These are phyloP conservation scores for Lagocephalus sceleratus DNA, from an alignment of 2,797 vertebrate genomes.

Conservation along the genomic window DNA sequence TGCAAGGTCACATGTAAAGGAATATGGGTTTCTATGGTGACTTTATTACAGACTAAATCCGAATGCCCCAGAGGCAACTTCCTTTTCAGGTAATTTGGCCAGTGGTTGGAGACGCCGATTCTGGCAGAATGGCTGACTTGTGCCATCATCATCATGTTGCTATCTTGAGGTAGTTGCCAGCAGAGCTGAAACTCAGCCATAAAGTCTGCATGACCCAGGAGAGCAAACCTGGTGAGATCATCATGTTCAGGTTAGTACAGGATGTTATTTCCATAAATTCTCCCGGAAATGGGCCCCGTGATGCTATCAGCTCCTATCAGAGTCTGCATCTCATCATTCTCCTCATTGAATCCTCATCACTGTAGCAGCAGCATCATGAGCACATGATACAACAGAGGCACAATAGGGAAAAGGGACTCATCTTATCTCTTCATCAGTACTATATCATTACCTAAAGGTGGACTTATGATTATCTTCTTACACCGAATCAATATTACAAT, in stretches of 20 bases:
- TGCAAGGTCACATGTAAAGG: too few species aligned
- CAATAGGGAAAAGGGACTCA: slow-evolving; percentile 3
- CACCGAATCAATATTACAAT: too few species aligned
- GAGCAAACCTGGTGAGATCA: slow-evolving; percentile 1
- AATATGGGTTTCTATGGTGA: too few species aligned
- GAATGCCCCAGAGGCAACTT: neutral
- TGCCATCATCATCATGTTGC: slow-evolving; percentile 17
- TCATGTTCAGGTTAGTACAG: slow-evolving; percentile 25
- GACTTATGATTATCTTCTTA: too few species aligned
- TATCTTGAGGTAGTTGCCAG: slow-evolving; percentile 16
- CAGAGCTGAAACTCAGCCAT: slow-evolving; percentile 10
- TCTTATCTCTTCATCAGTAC: neutral
- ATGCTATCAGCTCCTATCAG: neutral
- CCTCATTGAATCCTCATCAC: neutral
- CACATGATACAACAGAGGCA: slow-evolving; percentile 2
- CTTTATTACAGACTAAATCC: too few species aligned
- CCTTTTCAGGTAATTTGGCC: slow-evolving; percentile 12
- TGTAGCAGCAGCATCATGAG: slow-evolving; percentile 3
- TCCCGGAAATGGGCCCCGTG: neutral
- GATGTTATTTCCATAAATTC: slow-evolving; percentile 24
- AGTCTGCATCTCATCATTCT: neutral
- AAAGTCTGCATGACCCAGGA: slow-evolving; percentile 1
- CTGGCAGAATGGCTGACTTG: slow-evolving; percentile 4
- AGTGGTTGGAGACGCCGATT: neutral
- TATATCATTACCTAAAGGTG: too few species aligned